phyloP scores from a whole-genome alignment of 2,113 vertebrate species.

The Plecturocebus donacophilus region DNA sequence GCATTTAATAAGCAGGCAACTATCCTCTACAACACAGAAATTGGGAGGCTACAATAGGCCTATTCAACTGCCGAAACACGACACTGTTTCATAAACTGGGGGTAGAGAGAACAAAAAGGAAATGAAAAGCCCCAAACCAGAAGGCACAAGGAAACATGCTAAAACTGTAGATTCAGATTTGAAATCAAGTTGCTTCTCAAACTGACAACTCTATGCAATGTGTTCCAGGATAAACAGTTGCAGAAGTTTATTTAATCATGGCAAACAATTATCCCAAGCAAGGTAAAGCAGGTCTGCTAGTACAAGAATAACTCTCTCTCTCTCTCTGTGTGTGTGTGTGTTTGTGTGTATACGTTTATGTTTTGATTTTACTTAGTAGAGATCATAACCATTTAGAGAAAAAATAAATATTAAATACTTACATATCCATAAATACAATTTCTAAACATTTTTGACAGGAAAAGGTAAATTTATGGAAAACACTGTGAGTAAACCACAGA shows the following conservation, averaged over 20 bases:
- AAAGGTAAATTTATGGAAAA: conserved; percentile 47
- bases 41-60: background rate
- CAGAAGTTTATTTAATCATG: background rate
- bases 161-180: background rate
- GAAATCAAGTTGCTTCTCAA: conserved; percentile 9
- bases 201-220: background rate
- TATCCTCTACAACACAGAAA: background rate
- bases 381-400: background rate
- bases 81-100: background rate
- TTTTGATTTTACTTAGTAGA: conserved; percentile 33
- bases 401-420: conserved; percentile 32
- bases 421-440: conserved; percentile 1
- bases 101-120: background rate
- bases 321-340: no score
- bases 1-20: background rate
- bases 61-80: background rate
- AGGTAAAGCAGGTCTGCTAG: background rate
- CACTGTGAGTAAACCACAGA: background rate
- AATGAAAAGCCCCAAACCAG: background rate
- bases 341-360: background rate
- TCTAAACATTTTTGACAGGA: conserved; percentile 20
- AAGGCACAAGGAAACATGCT: background rate
- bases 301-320: no score
- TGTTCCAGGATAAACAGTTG: background rate
- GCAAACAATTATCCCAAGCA: conserved; percentile 19